Conservation (phyloP, 2,888 invertebrate species). For the Atrina japonica region DNA sequence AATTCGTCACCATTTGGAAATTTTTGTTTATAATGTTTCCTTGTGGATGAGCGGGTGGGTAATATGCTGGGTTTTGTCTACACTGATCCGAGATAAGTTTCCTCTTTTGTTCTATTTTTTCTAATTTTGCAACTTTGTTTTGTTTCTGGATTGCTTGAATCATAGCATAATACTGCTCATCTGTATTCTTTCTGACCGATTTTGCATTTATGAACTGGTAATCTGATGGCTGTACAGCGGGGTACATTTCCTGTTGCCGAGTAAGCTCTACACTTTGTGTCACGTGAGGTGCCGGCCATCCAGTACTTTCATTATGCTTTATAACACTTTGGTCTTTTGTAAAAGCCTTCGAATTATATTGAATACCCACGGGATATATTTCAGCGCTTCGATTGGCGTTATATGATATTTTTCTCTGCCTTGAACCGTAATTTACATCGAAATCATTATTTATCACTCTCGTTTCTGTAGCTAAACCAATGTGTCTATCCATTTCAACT, state of each 20-base stretch:
- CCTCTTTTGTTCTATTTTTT: constrained; percentile 5
- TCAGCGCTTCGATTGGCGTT: no score
- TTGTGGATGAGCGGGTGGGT: no score
- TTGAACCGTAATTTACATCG: not conserved
- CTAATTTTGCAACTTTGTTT: constrained; percentile 8
- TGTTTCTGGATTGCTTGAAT: constrained; percentile 23
- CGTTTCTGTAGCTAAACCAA: not conserved
- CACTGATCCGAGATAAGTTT: no score
- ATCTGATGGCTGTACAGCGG: not conserved
- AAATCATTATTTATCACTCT: constrained; percentile 5
- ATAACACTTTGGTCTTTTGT: not conserved
- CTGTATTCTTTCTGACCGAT: constrained; percentile 4
- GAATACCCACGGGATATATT: no score
- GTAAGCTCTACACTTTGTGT: not conserved
- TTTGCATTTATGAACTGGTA: constrained; percentile 3
- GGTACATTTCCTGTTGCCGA: constrained; percentile 3
- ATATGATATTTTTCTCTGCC: no score
- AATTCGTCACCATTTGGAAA: no score
- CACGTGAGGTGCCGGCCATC: not conserved
- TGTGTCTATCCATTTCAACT: no score
- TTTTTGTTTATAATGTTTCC: no score
- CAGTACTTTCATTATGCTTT: not conserved
- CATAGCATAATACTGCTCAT: constrained; percentile 32
- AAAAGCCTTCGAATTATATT: no score
- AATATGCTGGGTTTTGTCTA: no score